A percentile compares a stretch with the other conserved stretches of the same genome.
phyloP scores from a whole-genome alignment of 1,140 invertebrate species.

The Bilobella aurantiaca region DNA sequence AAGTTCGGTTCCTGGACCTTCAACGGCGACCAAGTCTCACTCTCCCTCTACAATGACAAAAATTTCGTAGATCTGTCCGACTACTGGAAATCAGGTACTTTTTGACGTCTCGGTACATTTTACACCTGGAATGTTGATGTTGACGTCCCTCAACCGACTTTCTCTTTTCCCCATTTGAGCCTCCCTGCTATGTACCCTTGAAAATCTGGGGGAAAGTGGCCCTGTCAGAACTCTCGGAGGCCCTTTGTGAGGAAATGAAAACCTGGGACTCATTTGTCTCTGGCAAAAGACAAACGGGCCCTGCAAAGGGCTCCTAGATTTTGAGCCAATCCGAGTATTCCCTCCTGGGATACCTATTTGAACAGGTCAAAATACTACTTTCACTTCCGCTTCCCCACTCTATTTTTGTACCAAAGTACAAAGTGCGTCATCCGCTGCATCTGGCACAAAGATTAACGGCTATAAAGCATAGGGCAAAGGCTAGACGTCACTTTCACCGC shows the following conservation, averaged over 20 bases:
- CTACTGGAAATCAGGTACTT: conserved; percentile 85
- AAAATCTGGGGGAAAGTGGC: background rate
- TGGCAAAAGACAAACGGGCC: background rate
- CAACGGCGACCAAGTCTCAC: conserved; percentile 90
- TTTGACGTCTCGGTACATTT: background rate
- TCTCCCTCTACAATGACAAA: conserved; percentile 87
- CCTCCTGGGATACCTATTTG: too few relatives aligned
- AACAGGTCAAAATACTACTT: too few relatives aligned
- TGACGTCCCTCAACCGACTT: too few relatives aligned
- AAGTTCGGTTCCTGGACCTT: conserved; percentile 99
- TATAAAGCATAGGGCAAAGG: too few relatives aligned
- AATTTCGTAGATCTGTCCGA: conserved; percentile 91
- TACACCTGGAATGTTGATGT: background rate
- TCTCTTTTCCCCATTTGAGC: background rate
- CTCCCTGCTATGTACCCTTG: background rate
- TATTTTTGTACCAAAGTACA: too few relatives aligned
- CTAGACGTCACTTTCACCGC: too few relatives aligned
- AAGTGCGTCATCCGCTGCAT: too few relatives aligned
- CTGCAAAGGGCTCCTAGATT: background rate
- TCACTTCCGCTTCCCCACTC: too few relatives aligned
- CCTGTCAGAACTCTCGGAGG: background rate
- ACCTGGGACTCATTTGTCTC: background rate
- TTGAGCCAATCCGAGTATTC: too few relatives aligned
- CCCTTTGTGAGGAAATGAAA: background rate
- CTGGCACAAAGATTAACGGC: too few relatives aligned